Percentiles rank a stretch among this genome's conserved stretches.
Evolutionary conservation across 2,797 vertebrate genomes (phyloP).

Genomic region (Adelosebastes latens): DNA sequence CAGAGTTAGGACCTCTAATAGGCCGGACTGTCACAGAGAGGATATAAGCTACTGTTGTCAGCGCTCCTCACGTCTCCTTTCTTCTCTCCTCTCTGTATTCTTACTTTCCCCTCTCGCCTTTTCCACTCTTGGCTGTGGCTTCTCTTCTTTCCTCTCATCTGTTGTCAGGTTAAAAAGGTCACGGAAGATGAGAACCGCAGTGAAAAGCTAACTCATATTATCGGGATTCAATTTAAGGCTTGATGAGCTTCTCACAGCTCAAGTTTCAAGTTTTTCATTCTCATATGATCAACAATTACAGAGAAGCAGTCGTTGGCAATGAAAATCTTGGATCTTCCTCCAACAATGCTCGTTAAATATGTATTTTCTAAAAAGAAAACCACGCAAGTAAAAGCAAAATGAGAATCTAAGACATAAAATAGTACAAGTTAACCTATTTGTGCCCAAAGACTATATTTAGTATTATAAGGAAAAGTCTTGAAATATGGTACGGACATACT

Average conservation of each 20-base stretch:
- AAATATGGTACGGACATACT: too few species aligned
- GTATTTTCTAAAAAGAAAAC: too few species aligned
- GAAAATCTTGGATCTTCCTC: too few species aligned
- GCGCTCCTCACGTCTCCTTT: conserved; percentile 18
- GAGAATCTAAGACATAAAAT: too few species aligned
- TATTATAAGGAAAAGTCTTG: too few species aligned
- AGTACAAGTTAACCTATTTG: too few species aligned
- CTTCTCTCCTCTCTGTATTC: conserved; percentile 18
- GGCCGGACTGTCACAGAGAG: conserved; percentile 81
- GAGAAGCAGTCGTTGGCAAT: too few species aligned
- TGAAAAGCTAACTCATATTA: background rate
- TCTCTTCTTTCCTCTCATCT: conserved; percentile 61
- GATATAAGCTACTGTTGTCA: conserved; percentile 51
- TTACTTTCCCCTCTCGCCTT: conserved; percentile 7
- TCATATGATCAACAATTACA: too few species aligned
- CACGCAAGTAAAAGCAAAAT: too few species aligned
- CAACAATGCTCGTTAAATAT: too few species aligned
- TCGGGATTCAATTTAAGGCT: background rate
- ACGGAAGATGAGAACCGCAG: conserved; percentile 35
- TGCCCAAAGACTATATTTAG: too few species aligned
- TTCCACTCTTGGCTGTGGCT: background rate
- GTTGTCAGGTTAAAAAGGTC: conserved; percentile 77
- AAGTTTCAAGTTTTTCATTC: background rate
- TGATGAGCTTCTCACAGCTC: conserved; percentile 7
- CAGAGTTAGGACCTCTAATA: conserved; percentile 84